Base-by-base conservation (phyloP, 2,113 vertebrate species). In the Prunella fulvescens region DNA sequence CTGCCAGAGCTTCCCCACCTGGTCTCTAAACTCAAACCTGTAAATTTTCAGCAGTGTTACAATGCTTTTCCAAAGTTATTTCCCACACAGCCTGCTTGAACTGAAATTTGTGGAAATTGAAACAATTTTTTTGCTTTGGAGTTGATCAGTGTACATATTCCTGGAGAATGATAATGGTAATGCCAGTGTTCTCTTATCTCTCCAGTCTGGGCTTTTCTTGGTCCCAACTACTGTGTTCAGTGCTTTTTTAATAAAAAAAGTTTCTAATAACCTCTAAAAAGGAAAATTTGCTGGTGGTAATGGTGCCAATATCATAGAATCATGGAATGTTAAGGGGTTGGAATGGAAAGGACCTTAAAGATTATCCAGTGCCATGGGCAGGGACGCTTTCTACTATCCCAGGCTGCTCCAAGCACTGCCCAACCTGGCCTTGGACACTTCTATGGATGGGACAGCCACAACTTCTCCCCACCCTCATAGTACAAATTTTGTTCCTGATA, bases 81-180 rank as follows among this genome's bases (percentile, higher is more conserved):
- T 81, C 50, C 47, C 25, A 25, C 12, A 6, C 15, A 31, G 4
- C 12, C 23, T n/a, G 2, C 6, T 19, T 56, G 54, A 66, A 10
- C 6, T 45, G 67, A 17, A 70, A 31, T 45, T 20, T 65, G 16
- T 11, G 57, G 51, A 65, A 73, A 37, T 5, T 10, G 17, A 35
- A 84, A 42, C 11, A 14, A 25, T 11, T 5, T 9, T 61, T 79
- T 64, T 1, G 2, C 24, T 85, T 69, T 28, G 5, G 23, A 31
- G 35, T 54, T 61, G 15, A 35, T 67, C 11, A 5, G 65, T 0
- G 0, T 44, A 3, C 9, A 2, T 56, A 5, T 14, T 35, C 17
- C 51, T 56, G 25, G 26, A 47, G 10, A 47, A 33, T 28, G 39
- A 19, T 53, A 11, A 13, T 57, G n/a, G 20, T 50, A 25, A 42